These are phyloP conservation scores for Neria commutata DNA, from an alignment of 2,888 invertebrate genomes.

Conservation along the genomic window DNA sequence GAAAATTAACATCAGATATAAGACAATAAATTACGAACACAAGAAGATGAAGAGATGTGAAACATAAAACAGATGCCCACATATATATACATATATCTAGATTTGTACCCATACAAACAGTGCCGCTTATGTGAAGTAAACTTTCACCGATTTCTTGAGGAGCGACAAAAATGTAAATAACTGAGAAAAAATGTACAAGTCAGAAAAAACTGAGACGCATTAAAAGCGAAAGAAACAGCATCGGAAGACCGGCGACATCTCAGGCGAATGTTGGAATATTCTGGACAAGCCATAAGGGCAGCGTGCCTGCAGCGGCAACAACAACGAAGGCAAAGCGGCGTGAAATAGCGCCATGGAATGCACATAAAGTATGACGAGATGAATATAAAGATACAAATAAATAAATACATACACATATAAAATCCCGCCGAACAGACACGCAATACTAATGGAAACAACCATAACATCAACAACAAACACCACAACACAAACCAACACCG, in stretches of 20 bases:
- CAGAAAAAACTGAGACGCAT: slow-evolving; percentile 14
- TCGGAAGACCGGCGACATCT: slow-evolving; percentile 18
- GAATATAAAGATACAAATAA: not conserved
- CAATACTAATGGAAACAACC: too few species aligned
- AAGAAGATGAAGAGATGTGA: slow-evolving; percentile 8
- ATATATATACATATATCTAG: slow-evolving; percentile 20
- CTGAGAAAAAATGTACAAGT: slow-evolving; percentile 3
- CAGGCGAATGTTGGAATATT: not conserved
- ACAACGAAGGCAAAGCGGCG: not conserved
- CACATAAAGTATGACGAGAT: not conserved
- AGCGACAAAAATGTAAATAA: slow-evolving; percentile 17
- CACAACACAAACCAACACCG: too few species aligned
- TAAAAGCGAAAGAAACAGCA: slow-evolving; percentile 16
- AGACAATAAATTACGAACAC: slow-evolving; percentile 21
- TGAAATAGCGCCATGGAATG: not conserved
- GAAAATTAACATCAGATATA: slow-evolving; percentile 29
- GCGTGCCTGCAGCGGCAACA: not conserved
- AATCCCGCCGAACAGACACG: not conserved
- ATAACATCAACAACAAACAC: too few species aligned
- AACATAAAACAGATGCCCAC: not conserved
- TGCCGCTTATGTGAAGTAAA: slow-evolving; percentile 40
- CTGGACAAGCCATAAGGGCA: slow-evolving; percentile 16
- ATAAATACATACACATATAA: not conserved
- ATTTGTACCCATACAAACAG: slow-evolving; percentile 43
- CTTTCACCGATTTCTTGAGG: slow-evolving; percentile 50